Evolutionary conservation across 2,888 invertebrate genomes (phyloP).

Genomic region (Ditylenchus weischeri): DNA sequence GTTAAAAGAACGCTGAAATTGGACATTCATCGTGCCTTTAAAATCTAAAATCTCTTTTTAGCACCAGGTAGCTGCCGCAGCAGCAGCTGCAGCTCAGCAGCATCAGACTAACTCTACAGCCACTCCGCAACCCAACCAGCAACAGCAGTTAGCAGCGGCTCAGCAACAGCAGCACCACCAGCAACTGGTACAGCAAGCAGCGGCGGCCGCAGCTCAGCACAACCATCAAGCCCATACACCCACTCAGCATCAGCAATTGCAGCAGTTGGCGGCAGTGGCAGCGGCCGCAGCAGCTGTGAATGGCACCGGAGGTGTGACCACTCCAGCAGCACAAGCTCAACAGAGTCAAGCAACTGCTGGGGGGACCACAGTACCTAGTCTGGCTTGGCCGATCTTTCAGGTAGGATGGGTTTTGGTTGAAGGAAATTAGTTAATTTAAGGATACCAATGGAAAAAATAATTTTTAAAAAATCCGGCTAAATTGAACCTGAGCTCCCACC

Average conservation of each 20-base stretch:
- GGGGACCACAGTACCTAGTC: slow-evolving; percentile 23
- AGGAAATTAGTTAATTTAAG: no score
- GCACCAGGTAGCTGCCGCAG: slow-evolving; percentile 12
- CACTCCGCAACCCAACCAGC: slow-evolving; percentile 26
- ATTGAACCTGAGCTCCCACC: no score
- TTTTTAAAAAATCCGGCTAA: no score
- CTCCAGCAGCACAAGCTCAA: slow-evolving; percentile 18
- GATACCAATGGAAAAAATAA: no score
- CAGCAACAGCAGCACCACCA: slow-evolving; percentile 29
- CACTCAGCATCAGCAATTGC: slow-evolving; percentile 20
- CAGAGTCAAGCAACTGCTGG: slow-evolving; percentile 20
- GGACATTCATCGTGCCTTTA: no score
- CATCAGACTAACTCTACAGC: slow-evolving; percentile 25
- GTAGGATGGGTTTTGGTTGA: slow-evolving; percentile 6
- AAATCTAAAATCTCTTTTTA: no score
- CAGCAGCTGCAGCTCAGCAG: slow-evolving; percentile 24
- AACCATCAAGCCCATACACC: neutral
- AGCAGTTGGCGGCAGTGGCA: slow-evolving; percentile 15
- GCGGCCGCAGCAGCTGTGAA: slow-evolving; percentile 13
- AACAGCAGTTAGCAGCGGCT: slow-evolving; percentile 19
- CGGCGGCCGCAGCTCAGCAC: slow-evolving; percentile 2
- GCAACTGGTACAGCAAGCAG: slow-evolving; percentile 16
- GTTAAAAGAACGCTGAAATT: no score
- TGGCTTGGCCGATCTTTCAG: slow-evolving; percentile 48
- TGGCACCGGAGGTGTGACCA: neutral